Percentiles rank a stretch among this genome's conserved stretches.
phyloP scores from a whole-genome alignment of 2,113 vertebrate genomes.

The Lethenteron camtschaticum region DNA sequence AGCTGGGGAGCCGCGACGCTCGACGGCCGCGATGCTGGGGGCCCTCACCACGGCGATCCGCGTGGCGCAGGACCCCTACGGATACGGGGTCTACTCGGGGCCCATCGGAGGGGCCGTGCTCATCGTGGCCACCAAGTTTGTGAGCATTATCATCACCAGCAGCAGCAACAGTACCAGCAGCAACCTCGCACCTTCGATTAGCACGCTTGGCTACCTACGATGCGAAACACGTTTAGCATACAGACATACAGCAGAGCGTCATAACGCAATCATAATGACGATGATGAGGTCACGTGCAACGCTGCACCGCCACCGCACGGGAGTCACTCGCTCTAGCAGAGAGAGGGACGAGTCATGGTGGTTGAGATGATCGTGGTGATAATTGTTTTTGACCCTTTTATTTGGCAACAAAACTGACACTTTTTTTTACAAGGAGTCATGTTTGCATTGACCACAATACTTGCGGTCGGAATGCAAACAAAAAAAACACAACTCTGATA shows the following conservation, averaged over 20 bases:
- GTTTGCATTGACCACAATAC: too few species aligned
- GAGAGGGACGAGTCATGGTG: too few species aligned
- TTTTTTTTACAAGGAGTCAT: too few species aligned
- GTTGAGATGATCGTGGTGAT: too few species aligned
- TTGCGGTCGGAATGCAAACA: too few species aligned
- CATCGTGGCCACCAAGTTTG: conserved; percentile 71
- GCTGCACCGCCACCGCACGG: background rate
- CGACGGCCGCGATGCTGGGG: conserved; percentile 61
- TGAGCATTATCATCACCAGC: conserved; percentile 15
- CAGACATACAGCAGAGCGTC: background rate
- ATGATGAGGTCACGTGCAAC: background rate
- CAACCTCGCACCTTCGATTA: background rate
- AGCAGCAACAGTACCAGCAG: background rate
- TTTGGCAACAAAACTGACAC: too few species aligned
- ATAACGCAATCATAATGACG: background rate
- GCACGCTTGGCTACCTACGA: background rate
- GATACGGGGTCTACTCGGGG: conserved; percentile 78
- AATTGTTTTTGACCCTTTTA: too few species aligned
- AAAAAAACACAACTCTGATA: too few species aligned
- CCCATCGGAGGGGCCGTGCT: conserved; percentile 68
- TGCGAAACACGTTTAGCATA: too few species aligned
- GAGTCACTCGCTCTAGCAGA: background rate
- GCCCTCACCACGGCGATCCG: conserved; percentile 59
- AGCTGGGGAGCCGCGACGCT: conserved; percentile 75
- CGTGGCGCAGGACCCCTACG: conserved; percentile 67